Conservation (phyloP, 2,113 vertebrate species). For the Abramis brama region DNA sequence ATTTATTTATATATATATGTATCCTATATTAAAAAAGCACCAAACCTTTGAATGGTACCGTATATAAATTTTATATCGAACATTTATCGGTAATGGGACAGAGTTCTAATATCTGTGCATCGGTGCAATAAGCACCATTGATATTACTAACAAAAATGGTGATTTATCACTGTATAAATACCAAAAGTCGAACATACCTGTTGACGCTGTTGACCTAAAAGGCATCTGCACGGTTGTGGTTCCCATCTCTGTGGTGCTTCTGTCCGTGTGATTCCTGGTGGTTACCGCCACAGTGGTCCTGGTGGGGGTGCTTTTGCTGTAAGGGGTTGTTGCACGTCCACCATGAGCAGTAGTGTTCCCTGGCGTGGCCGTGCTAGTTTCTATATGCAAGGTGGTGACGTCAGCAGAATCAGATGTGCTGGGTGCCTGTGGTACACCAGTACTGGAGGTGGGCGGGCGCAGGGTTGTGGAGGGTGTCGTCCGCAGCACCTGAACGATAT, state of each 20-base stretch:
- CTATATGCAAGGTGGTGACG: conserved; percentile 55
- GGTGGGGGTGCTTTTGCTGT: conserved; percentile 53
- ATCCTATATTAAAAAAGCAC: no score
- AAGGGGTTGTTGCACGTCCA: conserved; percentile 53
- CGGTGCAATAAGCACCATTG: neutral
- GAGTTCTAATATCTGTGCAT: neutral
- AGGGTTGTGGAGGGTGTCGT: conserved; percentile 53
- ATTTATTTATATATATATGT: no score
- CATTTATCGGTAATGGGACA: neutral
- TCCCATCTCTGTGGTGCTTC: conserved; percentile 49
- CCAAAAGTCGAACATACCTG: conserved; percentile 40
- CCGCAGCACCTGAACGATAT: conserved; percentile 43
- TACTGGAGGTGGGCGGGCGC: conserved; percentile 12
- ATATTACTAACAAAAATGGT: neutral
- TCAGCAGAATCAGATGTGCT: conserved; percentile 56
- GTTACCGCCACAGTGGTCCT: conserved; percentile 58
- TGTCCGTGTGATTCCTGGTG: conserved; percentile 51
- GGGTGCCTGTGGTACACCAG: conserved; percentile 44
- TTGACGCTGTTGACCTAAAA: conserved; percentile 27
- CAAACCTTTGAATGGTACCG: neutral
- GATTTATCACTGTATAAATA: conserved; percentile 3
- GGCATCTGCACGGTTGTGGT: conserved; percentile 55
- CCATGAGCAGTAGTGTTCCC: conserved; percentile 53
- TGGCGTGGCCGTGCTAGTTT: conserved; percentile 62
- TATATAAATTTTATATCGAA: neutral